Evolutionary conservation across 2,888 invertebrate species (phyloP), one percentile per base, ranked within the genome.

Genomic region (Petrolisthes manimaculis): DNA sequence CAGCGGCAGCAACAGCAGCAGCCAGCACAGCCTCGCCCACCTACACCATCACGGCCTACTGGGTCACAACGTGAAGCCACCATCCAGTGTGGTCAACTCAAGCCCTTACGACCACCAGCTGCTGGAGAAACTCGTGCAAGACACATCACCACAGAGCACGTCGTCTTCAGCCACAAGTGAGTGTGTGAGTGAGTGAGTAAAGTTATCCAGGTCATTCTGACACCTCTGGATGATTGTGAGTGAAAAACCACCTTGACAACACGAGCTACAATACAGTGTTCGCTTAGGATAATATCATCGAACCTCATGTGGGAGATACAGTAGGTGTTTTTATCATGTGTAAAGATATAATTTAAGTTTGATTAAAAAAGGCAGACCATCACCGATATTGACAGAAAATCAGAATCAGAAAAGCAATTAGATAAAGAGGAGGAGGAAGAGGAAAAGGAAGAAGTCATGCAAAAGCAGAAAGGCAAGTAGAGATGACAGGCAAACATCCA

Each of bases 151-250:
- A 88, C 86, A 1, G 90, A 90, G 61, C 89, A 89, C 21, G 90
- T 90, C 55, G 83, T 90, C 56, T 90, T 88, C 74, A 90, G 90
- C 37, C 90, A 90, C 86, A 90, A 89, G 90, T 90, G 78, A 83
- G 88, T 24, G 24, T 2, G 24, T 3, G 56, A 18, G 81, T 24
- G 56, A 12, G 56, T 5, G 53, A n/a, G 80, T 53, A 1, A 54
- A 8, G 4, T 18, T 54, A n/a, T 5, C 55, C 5, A n/a, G 6
- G 81, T 12, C 55, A 21, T 5, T 37, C 37, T 37, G 37, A 37
- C 37, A 37, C 37, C 37, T 37, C 37, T 37, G 37, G 2, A 37
- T 37, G 37, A 37, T 37, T 37, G 37, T 37, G 0, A 37, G 37
- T 37, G 37, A 37, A 37, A 37, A 37, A 37, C 37, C 37, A 37